Evolutionary conservation across 2,113 vertebrate species (phyloP).

Genomic region (Cromileptes altivelis): DNA sequence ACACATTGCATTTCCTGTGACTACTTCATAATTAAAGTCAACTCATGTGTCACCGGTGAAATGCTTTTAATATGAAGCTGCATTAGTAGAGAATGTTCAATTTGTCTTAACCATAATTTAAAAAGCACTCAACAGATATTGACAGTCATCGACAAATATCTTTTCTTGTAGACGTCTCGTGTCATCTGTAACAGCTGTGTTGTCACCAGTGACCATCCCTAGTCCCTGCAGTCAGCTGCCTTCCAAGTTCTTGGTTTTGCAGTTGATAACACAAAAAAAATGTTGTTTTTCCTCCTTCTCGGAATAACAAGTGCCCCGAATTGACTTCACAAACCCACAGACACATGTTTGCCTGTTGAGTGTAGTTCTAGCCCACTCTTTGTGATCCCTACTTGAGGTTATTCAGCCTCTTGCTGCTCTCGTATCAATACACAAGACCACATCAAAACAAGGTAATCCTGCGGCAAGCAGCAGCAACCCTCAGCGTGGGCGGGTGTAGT

Average conservation of each 20-base stretch:
- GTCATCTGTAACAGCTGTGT: no score
- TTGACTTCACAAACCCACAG: neutral
- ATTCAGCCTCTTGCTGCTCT: conserved; percentile 19
- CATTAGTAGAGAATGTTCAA: no score
- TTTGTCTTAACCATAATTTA: no score
- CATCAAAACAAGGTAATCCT: conserved; percentile 24
- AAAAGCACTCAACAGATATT: no score
- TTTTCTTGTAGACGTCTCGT: no score
- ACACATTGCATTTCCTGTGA: no score
- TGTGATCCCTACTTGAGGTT: conserved; percentile 17
- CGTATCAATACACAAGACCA: conserved; percentile 10
- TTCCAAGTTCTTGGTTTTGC: neutral
- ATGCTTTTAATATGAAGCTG: no score
- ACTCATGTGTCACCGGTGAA: no score
- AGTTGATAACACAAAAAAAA: neutral
- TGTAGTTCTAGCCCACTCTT: neutral
- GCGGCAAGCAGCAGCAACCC: conserved; percentile 16
- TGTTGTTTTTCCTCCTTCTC: neutral
- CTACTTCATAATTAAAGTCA: no score
- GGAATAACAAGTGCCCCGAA: neutral
- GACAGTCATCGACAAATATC: no score
- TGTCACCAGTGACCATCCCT: no score
- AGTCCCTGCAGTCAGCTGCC: neutral
- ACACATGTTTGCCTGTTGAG: no score
- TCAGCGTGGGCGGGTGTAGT: conserved; percentile 5